phyloP scores from a whole-genome alignment of 2,113 vertebrate genomes.

The Turnix velox region DNA sequence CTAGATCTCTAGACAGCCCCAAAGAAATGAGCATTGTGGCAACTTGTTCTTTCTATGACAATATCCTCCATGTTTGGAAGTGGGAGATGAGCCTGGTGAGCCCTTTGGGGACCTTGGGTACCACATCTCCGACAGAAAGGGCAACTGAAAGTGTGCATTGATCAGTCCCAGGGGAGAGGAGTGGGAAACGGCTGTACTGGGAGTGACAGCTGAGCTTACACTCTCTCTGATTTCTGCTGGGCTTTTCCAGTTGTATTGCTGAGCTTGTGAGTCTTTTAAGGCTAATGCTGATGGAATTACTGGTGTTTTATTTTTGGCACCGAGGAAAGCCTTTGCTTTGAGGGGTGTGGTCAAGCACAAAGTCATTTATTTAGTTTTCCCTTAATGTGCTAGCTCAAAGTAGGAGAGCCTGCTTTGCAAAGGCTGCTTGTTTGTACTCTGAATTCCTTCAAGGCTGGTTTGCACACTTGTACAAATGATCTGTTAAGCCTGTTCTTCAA shows the following conservation, averaged over 20 bases:
- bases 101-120: neutral
- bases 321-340: neutral
- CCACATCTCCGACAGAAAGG: neutral
- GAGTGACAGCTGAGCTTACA: neutral
- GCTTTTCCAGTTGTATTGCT: neutral
- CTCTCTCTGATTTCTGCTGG: neutral
- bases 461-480: neutral
- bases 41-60: slow-evolving; percentile 93
- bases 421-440: neutral
- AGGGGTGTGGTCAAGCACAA: neutral
- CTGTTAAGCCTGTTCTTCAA: neutral
- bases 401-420: neutral
- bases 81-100: slow-evolving; percentile 77
- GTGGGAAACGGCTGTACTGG: neutral
- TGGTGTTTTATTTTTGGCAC: neutral
- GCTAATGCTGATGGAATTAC: neutral
- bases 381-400: neutral
- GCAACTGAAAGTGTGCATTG: neutral
- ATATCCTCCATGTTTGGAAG: slow-evolving; percentile 89
- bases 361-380: neutral
- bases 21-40: slow-evolving; percentile 75
- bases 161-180: neutral
- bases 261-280: neutral
- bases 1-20: neutral
- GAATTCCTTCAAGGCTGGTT: neutral